Evolutionary conservation across 2,797 vertebrate species (phyloP).

Genomic region (Carcharodon carcharias): DNA sequence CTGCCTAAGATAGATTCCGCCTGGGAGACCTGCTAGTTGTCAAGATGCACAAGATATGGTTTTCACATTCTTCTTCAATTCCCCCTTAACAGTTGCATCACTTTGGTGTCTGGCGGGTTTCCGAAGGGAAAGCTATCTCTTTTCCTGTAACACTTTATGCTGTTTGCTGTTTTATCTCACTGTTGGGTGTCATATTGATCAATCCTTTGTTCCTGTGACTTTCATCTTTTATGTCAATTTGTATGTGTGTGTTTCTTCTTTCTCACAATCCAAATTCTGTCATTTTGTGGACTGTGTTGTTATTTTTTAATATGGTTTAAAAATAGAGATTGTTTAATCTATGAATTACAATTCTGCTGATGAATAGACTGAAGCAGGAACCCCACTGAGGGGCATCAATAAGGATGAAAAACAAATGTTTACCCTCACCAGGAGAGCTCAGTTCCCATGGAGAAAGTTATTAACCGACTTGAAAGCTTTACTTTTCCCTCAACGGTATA

Average conservation of each 20-base stretch:
- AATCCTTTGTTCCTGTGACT: neutral
- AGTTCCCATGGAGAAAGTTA: constrained; percentile 30
- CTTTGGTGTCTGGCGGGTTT: neutral
- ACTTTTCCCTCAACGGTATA: neutral
- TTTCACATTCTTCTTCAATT: neutral
- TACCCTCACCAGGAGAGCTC: neutral
- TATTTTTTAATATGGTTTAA: neutral
- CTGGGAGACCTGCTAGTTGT: neutral
- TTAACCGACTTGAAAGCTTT: constrained; percentile 18
- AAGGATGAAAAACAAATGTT: constrained; percentile 27
- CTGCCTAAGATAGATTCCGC: neutral
- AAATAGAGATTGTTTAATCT: neutral
- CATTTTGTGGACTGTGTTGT: neutral
- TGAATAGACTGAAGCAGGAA: neutral
- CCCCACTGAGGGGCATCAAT: constrained; percentile 13
- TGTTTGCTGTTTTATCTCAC: neutral
- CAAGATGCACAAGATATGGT: neutral
- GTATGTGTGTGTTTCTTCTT: neutral
- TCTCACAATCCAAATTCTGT: neutral
- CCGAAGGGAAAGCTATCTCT: no score
- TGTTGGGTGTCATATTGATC: neutral
- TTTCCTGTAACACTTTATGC: neutral
- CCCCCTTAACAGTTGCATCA: neutral
- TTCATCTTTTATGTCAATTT: neutral
- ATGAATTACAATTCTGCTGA: neutral